These are phyloP conservation scores for Pterostichus madidus DNA, from an alignment of 2,888 invertebrate genomes.

Conservation along the genomic window DNA sequence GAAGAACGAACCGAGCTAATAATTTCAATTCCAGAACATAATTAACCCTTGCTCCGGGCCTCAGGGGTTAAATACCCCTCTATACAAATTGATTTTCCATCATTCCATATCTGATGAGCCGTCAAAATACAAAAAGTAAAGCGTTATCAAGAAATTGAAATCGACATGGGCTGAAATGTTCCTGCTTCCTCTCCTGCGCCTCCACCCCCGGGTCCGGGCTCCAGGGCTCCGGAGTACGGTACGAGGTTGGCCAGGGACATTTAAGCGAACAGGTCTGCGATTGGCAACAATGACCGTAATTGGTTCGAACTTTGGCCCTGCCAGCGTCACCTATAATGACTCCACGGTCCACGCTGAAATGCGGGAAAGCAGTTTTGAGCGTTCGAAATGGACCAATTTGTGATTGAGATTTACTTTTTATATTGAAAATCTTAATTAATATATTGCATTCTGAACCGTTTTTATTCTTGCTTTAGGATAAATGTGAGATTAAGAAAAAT, in stretches of 20 bases:
- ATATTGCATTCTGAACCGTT: too few relatives aligned
- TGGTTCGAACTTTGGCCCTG: constrained; percentile 76
- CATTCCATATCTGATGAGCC: constrained; percentile 65
- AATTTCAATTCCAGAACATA: constrained; percentile 62
- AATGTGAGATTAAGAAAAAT: too few relatives aligned
- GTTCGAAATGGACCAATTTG: constrained; percentile 9
- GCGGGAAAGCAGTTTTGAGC: constrained; percentile 62
- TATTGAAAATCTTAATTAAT: too few relatives aligned
- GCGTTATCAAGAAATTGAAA: constrained; percentile 75
- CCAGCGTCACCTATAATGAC: constrained; percentile 74
- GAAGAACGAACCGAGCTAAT: constrained; percentile 13
- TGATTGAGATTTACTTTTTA: neutral
- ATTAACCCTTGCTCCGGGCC: constrained; percentile 58
- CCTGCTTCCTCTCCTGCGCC: constrained; percentile 15
- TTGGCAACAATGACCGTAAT: constrained; percentile 77
- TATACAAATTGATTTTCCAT: constrained; percentile 67
- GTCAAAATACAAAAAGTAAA: constrained; percentile 69
- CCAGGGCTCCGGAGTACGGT: neutral
- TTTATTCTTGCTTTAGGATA: too few relatives aligned
- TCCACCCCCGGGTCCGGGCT: constrained; percentile 43
- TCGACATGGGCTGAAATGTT: constrained; percentile 72
- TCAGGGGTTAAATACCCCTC: constrained; percentile 63
- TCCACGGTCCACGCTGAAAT: constrained; percentile 71
- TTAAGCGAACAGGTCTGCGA: constrained; percentile 74
- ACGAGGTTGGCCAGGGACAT: constrained; percentile 70